phyloP scores from a whole-genome alignment of 2,888 invertebrate species.

The Monopis laevigella region DNA sequence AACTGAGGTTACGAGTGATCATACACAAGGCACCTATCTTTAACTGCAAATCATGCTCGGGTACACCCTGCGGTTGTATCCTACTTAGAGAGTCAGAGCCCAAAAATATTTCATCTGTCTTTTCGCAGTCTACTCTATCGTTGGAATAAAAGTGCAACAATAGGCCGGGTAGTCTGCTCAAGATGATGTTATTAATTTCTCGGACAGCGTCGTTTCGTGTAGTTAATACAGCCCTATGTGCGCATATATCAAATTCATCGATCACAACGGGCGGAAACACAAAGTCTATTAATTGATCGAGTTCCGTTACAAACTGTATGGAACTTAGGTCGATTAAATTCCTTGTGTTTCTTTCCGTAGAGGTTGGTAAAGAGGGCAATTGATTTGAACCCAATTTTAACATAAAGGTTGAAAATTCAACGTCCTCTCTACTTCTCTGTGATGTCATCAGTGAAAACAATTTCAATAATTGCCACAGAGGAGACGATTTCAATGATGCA shows the following conservation, averaged over 20 bases:
- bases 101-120: background rate
- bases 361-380: background rate
- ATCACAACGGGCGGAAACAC: constrained; percentile 5
- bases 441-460: constrained; percentile 14
- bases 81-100: background rate
- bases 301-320: background rate
- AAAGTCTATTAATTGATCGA: constrained; percentile 5
- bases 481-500: constrained; percentile 12
- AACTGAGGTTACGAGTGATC: constrained; percentile 17
- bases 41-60: constrained; percentile 11
- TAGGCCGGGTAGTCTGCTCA: background rate
- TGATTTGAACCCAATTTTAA: background rate
- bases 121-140: constrained; percentile 1
- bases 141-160: constrained; percentile 3
- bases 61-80: background rate
- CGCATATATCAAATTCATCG: background rate
- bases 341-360: background rate
- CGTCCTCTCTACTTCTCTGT: constrained; percentile 8
- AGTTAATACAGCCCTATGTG: background rate
- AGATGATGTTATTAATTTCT: constrained; percentile 1
- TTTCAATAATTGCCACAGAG: constrained; percentile 12
- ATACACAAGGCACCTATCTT: constrained; percentile 15
- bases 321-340: background rate
- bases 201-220: background rate
- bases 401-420: background rate